Base-by-base conservation (phyloP, 2,113 vertebrate species). In the Petroica traversi region DNA sequence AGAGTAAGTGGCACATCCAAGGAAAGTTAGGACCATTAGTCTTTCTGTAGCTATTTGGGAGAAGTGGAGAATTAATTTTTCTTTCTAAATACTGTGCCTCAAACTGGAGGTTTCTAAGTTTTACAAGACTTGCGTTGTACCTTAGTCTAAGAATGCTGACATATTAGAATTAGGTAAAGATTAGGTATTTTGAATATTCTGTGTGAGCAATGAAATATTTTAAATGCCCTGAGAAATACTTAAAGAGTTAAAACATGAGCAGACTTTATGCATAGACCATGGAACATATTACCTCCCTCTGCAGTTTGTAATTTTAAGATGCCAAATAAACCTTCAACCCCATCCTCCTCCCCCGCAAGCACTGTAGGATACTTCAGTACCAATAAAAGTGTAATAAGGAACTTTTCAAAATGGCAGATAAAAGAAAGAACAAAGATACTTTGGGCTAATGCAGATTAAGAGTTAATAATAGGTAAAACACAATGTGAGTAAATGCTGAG, bases 271-370 rank as follows among this genome's bases (percentile, higher is more conserved):
- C 12, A 36, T 15, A 43, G 45, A 55, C 3, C 57, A 31, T 34
- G 45, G 26, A 95, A 68, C 31, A 29, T 49, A 76, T 11, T 66
- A 17, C 43, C 23, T 80, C 26, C 23, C 20, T 64, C 38, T 62
- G 9, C 41, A 76, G 9, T 72, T 78, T 40, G 18, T 71, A 71
- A 79, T 61, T 78, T 33, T 20, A 55, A 67, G 54, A 57, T 55
- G 38, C 69, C 82, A 92, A 86, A 81, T 4, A 41, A 67, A 28
- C 20, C 26, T 81, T 80, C 45, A 74, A 55, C 43, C 43, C 17
- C 15, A 23, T 10, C 1, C 3, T 6, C 9, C 13, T 4, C 15
- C 33, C 7, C 36, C 5, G 16, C 48, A 20, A 58, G 45, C 8
- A 36, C 29, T 20, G 34, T 58, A 54, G 66, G 71, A 43, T n/a